Conservation (phyloP, 2,113 vertebrate genomes). For the Ciconia maguari region DNA sequence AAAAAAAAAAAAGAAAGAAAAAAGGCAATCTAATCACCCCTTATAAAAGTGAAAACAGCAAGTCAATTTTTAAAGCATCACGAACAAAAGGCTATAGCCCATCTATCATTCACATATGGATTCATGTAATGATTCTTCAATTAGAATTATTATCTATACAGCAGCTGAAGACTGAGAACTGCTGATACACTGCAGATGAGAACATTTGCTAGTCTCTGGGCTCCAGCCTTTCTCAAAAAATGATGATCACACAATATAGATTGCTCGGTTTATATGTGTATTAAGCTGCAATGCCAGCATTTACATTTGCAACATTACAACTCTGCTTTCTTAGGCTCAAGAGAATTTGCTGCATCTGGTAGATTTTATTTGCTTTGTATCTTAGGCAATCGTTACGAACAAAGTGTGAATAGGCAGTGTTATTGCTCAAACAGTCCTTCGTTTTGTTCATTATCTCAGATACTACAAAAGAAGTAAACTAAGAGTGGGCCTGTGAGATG, state of each 20-base stretch:
- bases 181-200: constrained; percentile 71
- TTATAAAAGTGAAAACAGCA: constrained; percentile 17
- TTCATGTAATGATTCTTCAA: constrained; percentile 75
- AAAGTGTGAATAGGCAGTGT: constrained; percentile 29
- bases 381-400: constrained; percentile 22
- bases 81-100: constrained; percentile 31
- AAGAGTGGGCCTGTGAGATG: background rate
- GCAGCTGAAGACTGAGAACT: constrained; percentile 71
- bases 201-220: constrained; percentile 65
- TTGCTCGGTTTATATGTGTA: constrained; percentile 33
- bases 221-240: constrained; percentile 68
- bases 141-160: constrained; percentile 76
- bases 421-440: constrained; percentile 10
- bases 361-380: constrained; percentile 43
- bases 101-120: constrained; percentile 67
- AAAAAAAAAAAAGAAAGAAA: background rate
- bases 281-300: constrained; percentile 66
- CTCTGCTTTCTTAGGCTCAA: constrained; percentile 40
- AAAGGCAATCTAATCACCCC: background rate
- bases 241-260: constrained; percentile 69
- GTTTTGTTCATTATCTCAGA: constrained; percentile 5
- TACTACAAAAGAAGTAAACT: background rate
- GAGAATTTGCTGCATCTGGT: constrained; percentile 55
- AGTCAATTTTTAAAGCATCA: constrained; percentile 38
- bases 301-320: constrained; percentile 40